Evolutionary conservation across 2,113 vertebrate species (phyloP).

Genomic region (Donacobius atricapilla): DNA sequence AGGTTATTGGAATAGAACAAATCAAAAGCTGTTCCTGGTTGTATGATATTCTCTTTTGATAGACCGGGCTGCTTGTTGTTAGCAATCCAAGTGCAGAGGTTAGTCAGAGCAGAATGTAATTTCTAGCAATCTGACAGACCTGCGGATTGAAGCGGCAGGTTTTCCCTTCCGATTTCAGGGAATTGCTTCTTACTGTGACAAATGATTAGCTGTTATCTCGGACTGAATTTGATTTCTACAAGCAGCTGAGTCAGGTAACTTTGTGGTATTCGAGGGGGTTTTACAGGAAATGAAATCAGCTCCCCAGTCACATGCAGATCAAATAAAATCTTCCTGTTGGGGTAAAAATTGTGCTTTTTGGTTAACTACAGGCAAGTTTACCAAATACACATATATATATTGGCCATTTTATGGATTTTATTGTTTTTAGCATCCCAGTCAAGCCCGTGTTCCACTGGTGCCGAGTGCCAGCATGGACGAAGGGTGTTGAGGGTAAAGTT

Average conservation of each 20-base stretch:
- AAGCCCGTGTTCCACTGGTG: neutral
- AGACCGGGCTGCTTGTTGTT: constrained; percentile 83
- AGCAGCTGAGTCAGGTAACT: constrained; percentile 97
- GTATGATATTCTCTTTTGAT: constrained; percentile 85
- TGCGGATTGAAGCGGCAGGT: constrained; percentile 88
- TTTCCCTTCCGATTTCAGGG: constrained; percentile 91
- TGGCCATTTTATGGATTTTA: neutral
- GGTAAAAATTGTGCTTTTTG: constrained; percentile 80
- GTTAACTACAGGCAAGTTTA: constrained; percentile 81
- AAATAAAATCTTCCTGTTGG: constrained; percentile 83
- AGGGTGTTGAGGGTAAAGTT: constrained; percentile 11
- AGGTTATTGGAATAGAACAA: constrained; percentile 83
- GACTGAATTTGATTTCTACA: constrained; percentile 92
- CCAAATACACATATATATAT: neutral
- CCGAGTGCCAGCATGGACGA: neutral
- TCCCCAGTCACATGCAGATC: constrained; percentile 76
- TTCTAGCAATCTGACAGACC: constrained; percentile 93
- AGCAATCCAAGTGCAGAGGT: constrained; percentile 83
- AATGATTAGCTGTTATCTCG: constrained; percentile 98
- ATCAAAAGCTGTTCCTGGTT: constrained; percentile 81
- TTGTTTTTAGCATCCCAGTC: neutral
- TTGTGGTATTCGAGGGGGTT: constrained; percentile 75
- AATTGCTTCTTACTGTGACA: constrained; percentile 97
- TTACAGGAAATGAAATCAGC: constrained; percentile 89
- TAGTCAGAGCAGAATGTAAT: constrained; percentile 90